Conservation (phyloP, 2,797 vertebrate genomes). For the Anas capensis region DNA sequence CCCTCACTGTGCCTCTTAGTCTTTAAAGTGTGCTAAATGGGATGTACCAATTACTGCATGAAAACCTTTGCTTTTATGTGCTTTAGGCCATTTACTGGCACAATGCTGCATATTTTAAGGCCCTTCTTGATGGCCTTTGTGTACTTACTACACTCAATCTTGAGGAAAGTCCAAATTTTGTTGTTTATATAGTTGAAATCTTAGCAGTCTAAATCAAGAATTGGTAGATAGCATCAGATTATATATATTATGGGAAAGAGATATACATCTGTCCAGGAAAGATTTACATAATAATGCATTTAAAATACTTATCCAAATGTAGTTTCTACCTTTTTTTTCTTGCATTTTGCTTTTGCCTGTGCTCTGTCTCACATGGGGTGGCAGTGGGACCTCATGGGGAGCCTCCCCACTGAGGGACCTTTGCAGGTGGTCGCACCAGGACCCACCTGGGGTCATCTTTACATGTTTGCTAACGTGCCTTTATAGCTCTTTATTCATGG, state of each 20-base stretch:
- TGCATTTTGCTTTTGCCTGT: not conserved
- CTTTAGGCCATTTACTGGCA: not conserved
- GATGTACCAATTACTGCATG: not conserved
- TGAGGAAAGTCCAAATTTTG: not conserved
- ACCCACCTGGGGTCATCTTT: not conserved
- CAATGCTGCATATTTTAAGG: not conserved
- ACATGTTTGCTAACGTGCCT: rapidly evolving
- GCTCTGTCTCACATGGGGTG: not conserved
- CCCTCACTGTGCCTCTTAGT: not conserved
- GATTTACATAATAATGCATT: not conserved
- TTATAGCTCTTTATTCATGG: not conserved
- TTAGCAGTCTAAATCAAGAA: not conserved
- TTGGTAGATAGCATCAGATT: not conserved
- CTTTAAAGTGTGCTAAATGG: not conserved
- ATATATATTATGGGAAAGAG: not conserved
- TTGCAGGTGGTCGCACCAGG: rapidly evolving
- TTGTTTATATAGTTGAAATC: not conserved
- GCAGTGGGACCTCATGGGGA: rapidly evolving
- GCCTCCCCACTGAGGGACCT: rapidly evolving
- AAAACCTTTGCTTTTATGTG: not conserved
- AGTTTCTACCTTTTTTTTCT: not conserved
- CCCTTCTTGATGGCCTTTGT: not conserved
- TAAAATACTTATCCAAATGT: rapidly evolving
- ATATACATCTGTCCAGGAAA: not conserved
- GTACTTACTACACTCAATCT: not conserved